Base-by-base conservation (phyloP, 37 sponge, comb jelly and placozoan species). In the Petrosia ficiformis region DNA sequence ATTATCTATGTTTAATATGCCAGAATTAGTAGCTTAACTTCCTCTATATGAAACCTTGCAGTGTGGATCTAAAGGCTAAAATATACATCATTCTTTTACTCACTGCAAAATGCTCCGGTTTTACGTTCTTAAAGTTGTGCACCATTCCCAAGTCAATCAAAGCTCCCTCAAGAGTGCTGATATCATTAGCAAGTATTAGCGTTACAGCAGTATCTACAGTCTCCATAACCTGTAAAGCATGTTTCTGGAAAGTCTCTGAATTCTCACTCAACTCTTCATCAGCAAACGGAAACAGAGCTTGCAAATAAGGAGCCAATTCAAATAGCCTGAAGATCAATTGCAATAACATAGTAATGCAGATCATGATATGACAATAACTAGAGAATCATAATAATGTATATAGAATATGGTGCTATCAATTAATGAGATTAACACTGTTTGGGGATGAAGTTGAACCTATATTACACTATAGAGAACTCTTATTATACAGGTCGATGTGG, bases 201-300 rank as follows among this genome's bases (percentile, higher is more conserved):
- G 42, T 59, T 44, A 89, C 42, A 44, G 86, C 85, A 21, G 2
- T 38, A 40, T 77, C 77, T 14, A 89, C 40, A 22, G 85, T 84
- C 38, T 80, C 63, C 90, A 89, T 89, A 6, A 89, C 90, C 22
- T 42, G 67, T 6, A 77, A 10, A 19, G 68, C 76, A 73, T 89
- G 90, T 57, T 80, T 66, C 38, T 33, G 67, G 44, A 89, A 57
- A 25, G 42, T 35, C 39, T 4, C 77, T 32, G 74, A 73, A 22
- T 89, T 77, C 30, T 77, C 74, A 2, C 61, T 63, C 11, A 82
- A 2, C 38, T 68, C 73, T 32, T 63, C 40, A 2, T 63, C 78
- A 0, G 59, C 44, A 44, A 89, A 84, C 21, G 84, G 67, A 68
- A 89, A 89, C 33, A 73, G 34, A 24, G 79, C 68, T 65, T 67